Base-by-base conservation (phyloP, 1,140 invertebrate species). In the Nephila pilipes region DNA sequence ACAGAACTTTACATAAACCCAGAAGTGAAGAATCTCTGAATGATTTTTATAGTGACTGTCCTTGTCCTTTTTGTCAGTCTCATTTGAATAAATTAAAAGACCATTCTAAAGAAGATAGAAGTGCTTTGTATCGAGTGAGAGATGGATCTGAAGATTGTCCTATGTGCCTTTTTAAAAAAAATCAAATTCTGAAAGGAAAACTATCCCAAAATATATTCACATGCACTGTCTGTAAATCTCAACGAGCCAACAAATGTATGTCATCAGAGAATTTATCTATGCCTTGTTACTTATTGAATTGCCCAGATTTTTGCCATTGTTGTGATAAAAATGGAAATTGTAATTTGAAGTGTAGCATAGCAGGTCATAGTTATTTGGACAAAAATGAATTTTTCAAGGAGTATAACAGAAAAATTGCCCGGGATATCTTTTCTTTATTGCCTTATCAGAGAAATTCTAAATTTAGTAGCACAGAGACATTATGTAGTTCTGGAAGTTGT, bases 381-480 rank as follows among this genome's bases (percentile, higher is more conserved):
- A 81, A 58, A 38, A 38, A 83, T 81, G 58, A 83, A 63, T 22
- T 58, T 2, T 91, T 91, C 54, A 91, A 91, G 36, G 79, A 91
- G 25, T 75, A 38, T 25, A 91, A 83, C 63, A 91, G 69, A 54
- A 91, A 91, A 20, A 79, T 83, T 12, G 36, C 89, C 29, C 55
- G 65, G 32, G 88, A 90, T 38, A 83, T 91, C 38, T 91, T 91
- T 46, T 91, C 89, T 20, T 46, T 83, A 46, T 63, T 91, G 29
- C 89, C 79, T 18, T 25, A 83, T 46, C 79, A 81, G 20, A 16
- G 55, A 20, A 18, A 20, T 54, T 57, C 65, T n/a, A 93, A 87
- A 87, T 93, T 60, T 25, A 93, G 91, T 54, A 93, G 91, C 46
- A 58, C 91, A 22, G 91, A 93, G 29, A 93, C 91, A 25, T 29